A percentile compares a stretch with the other conserved stretches of the same genome.
phyloP scores from a whole-genome alignment of 1,140 invertebrate genomes.

The Helicoverpa armigera region DNA sequence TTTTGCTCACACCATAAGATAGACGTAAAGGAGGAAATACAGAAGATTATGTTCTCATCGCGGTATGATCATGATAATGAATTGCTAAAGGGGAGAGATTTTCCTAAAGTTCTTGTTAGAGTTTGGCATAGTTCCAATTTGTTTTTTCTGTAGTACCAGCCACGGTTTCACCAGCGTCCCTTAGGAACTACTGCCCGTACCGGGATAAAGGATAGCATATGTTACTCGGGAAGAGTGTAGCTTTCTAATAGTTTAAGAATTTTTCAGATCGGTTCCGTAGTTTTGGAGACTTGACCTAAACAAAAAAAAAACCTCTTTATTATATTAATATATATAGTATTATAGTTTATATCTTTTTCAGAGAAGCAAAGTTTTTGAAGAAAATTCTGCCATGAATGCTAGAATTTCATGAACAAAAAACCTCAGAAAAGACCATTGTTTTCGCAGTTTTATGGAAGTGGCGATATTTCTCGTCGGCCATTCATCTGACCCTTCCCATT shows the following conservation, averaged over 20 bases:
- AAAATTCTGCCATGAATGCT: neutral
- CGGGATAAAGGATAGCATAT: no score
- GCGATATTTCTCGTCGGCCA: conserved; percentile 30
- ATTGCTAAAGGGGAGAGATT: neutral
- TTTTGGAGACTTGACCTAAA: no score
- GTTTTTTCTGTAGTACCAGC: neutral
- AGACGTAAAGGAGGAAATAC: neutral
- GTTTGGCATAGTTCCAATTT: neutral
- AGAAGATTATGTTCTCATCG: neutral
- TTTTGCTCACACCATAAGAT: neutral
- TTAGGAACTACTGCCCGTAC: no score
- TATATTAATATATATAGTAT: no score
- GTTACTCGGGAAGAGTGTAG: no score
- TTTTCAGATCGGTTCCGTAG: no score
- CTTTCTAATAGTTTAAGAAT: no score
- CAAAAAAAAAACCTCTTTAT: no score
- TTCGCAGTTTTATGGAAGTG: conserved; percentile 27
- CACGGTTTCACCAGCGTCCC: no score
- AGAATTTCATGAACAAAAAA: neutral
- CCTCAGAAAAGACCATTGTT: neutral
- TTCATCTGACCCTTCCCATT: conserved; percentile 28
- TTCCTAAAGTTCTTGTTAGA: neutral
- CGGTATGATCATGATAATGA: conserved; percentile 6
- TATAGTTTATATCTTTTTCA: neutral
- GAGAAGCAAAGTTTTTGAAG: neutral